These are phyloP conservation scores for Furcifer pardalis DNA, from an alignment of 2,797 vertebrate genomes.

Conservation along the genomic window DNA sequence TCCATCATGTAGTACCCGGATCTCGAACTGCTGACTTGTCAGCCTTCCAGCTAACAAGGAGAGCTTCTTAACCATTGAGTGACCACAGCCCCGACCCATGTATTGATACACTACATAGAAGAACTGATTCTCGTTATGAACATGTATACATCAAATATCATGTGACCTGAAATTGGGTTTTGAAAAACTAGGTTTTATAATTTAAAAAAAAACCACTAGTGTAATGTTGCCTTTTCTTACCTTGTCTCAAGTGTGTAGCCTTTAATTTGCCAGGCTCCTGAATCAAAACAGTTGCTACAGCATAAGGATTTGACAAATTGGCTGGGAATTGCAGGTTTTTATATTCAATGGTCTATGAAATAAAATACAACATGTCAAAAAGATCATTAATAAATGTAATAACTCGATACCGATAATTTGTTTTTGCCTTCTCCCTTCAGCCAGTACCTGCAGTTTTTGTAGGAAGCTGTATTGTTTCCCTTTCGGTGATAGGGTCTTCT, in stretches of 20 bases:
- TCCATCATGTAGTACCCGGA: too few species aligned
- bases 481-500: constrained; percentile 43
- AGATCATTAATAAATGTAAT: neutral
- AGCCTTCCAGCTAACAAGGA: too few species aligned
- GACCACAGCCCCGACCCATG: too few species aligned
- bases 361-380: constrained; percentile 52
- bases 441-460: constrained; percentile 66
- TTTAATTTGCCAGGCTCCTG: constrained; percentile 82
- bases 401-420: neutral
- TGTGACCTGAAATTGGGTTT: too few species aligned
- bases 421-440: neutral
- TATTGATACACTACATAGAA: too few species aligned
- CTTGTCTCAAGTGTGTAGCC: constrained; percentile 81
- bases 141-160: too few species aligned
- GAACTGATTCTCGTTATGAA: too few species aligned
- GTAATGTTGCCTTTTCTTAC: too few species aligned
- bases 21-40: too few species aligned
- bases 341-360: constrained; percentile 73
- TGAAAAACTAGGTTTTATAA: too few species aligned
- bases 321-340: constrained; percentile 70
- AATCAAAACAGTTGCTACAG: constrained; percentile 88
- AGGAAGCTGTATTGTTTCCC: neutral
- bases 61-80: too few species aligned
- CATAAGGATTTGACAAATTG: constrained; percentile 82
- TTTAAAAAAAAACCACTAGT: too few species aligned